These are phyloP conservation scores for Trissoscelio sp. DNA, from an alignment of 2,888 invertebrate genomes.

Conservation along the genomic window DNA sequence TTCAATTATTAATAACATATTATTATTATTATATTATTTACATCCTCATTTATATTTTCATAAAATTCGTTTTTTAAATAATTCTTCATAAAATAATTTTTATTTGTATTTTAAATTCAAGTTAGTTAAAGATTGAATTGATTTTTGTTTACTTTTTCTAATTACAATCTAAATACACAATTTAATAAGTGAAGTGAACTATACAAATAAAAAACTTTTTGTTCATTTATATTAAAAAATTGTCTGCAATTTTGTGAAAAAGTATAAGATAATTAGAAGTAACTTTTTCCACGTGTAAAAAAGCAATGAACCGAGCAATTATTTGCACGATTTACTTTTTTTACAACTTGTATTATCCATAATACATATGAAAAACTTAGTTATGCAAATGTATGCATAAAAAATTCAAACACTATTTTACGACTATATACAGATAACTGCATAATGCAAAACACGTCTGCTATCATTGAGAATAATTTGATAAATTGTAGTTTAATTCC, in stretches of 20 bases:
- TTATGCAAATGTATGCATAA: not conserved
- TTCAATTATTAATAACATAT: too few species aligned
- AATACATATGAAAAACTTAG: not conserved
- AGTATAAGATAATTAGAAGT: too few species aligned
- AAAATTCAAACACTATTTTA: not conserved
- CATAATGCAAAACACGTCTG: not conserved
- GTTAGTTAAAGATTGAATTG: not conserved
- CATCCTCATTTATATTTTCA: too few species aligned
- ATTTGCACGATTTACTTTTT: not conserved
- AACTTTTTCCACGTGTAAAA: too few species aligned
- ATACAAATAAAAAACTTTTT: too few species aligned
- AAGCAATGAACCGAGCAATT: not conserved
- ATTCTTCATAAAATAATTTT: too few species aligned
- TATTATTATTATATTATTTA: too few species aligned
- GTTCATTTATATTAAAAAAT: too few species aligned
- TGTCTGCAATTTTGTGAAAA: too few species aligned
- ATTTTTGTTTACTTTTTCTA: not conserved
- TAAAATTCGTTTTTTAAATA: too few species aligned
- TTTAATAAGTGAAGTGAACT: too few species aligned
- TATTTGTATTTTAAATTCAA: not conserved
- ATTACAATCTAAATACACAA: too few species aligned
- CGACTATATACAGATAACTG: not conserved
- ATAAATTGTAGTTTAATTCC: not conserved
- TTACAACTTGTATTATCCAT: not conserved
- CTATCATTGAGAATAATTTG: not conserved